Percentiles rank a stretch among this genome's conserved stretches.
Conservation (phyloP, 2,113 vertebrate species). For the Meriones unguiculatus region DNA sequence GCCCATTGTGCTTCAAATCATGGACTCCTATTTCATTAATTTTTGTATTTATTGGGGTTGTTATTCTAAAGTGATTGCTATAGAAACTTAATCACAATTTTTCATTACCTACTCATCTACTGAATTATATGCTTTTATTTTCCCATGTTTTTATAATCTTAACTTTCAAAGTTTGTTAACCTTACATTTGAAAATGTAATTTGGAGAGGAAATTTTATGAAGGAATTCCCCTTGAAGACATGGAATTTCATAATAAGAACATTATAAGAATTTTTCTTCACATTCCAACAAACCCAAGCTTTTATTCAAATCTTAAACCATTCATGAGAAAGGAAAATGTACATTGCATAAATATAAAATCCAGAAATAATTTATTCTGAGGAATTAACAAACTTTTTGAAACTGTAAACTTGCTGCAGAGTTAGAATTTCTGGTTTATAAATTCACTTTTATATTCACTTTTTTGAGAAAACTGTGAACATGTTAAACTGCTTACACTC, state of each 20-base stretch:
- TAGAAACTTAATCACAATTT: slow-evolving; percentile 16
- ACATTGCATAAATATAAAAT: neutral
- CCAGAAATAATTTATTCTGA: slow-evolving; percentile 38
- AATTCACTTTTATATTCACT: slow-evolving; percentile 65
- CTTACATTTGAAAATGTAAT: neutral
- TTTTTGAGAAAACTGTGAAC: slow-evolving; percentile 59
- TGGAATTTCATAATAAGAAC: neutral
- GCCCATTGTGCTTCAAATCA: neutral
- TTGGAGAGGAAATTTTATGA: slow-evolving; percentile 14
- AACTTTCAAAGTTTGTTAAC: slow-evolving; percentile 21
- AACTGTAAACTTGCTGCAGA: slow-evolving; percentile 15
- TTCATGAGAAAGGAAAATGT: neutral
- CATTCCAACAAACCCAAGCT: slow-evolving; percentile 40
- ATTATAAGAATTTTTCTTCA: neutral
- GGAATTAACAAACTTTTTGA: slow-evolving; percentile 19
- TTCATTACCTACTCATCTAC: neutral
- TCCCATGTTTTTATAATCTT: neutral
- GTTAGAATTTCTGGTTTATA: slow-evolving; percentile 63
- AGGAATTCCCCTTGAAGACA: neutral
- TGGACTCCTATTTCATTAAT: neutral
- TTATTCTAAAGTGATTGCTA: slow-evolving; percentile 25
- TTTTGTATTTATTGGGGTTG: neutral
- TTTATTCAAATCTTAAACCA: slow-evolving; percentile 31
- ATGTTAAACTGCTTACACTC: slow-evolving; percentile 71
- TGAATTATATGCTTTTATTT: neutral